Percentiles rank a stretch among this genome's conserved stretches.
These are phyloP conservation scores for Cossypha niveicapilla DNA, from an alignment of 2,797 vertebrate genomes.

Conservation along the genomic window DNA sequence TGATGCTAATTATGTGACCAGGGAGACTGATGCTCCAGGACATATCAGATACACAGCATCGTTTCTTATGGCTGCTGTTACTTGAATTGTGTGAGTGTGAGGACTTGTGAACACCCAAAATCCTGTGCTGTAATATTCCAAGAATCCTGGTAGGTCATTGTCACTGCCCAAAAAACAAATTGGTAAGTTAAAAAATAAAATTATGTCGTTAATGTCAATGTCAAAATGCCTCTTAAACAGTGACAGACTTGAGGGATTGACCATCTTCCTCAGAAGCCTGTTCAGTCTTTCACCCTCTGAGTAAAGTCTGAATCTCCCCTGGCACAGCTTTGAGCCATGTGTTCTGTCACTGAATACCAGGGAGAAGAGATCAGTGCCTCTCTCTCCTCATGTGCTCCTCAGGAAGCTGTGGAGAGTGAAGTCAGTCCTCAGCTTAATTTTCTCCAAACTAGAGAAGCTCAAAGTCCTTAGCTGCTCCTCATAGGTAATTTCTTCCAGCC, in stretches of 20 bases:
- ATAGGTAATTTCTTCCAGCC: not conserved
- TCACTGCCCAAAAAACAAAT: not conserved
- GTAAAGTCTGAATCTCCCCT: not conserved
- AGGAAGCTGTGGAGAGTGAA: not conserved
- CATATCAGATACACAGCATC: not conserved
- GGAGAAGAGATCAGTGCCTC: not conserved
- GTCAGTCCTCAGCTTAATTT: not conserved
- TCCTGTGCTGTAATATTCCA: not conserved
- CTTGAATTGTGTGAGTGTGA: not conserved
- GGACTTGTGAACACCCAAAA: not conserved
- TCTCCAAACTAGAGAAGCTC: not conserved
- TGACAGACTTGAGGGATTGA: not conserved
- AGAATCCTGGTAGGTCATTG: not conserved
- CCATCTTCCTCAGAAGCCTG: not conserved
- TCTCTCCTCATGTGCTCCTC: not conserved
- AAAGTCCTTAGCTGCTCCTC: not conserved
- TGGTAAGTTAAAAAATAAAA: not conserved
- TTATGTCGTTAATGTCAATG: not conserved
- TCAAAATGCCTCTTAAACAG: not conserved
- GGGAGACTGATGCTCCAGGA: not conserved
- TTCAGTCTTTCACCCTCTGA: not conserved
- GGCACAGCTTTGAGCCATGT: not conserved
- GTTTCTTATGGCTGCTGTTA: not conserved
- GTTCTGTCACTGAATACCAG: not conserved
- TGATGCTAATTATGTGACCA: not conserved